Evolutionary conservation across 2,113 vertebrate genomes (phyloP).

Genomic region (Macquaria australasica): DNA sequence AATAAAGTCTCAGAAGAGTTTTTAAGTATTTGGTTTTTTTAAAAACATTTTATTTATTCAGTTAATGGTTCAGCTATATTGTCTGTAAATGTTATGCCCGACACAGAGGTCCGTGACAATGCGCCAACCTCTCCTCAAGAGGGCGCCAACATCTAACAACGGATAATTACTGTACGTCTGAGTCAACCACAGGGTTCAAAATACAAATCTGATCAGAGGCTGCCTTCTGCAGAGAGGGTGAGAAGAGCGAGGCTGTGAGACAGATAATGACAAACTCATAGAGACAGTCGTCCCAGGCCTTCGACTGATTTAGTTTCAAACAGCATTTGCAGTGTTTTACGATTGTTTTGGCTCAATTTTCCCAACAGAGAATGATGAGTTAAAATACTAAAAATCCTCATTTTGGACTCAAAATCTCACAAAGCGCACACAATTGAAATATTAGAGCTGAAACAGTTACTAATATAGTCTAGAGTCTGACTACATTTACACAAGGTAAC

Average conservation of each 20-base stretch:
- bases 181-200: background rate
- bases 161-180: background rate
- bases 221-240: background rate
- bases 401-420: too few species aligned
- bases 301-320: background rate
- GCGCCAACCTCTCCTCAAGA: background rate
- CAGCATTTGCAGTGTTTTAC: background rate
- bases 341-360: background rate
- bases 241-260: background rate
- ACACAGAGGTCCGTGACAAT: background rate
- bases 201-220: background rate
- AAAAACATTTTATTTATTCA: background rate
- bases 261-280: background rate
- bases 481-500: too few species aligned
- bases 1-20: background rate
- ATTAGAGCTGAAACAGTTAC: too few species aligned
- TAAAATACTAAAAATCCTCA: background rate
- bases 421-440: background rate
- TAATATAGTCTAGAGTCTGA: too few species aligned
- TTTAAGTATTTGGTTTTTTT: background rate
- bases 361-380: background rate
- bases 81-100: background rate
- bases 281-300: background rate
- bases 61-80: background rate
- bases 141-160: conserved; percentile 1